These are phyloP conservation scores for Chiloscyllium plagiosum DNA, from an alignment of 2,113 vertebrate species.

Conservation along the genomic window DNA sequence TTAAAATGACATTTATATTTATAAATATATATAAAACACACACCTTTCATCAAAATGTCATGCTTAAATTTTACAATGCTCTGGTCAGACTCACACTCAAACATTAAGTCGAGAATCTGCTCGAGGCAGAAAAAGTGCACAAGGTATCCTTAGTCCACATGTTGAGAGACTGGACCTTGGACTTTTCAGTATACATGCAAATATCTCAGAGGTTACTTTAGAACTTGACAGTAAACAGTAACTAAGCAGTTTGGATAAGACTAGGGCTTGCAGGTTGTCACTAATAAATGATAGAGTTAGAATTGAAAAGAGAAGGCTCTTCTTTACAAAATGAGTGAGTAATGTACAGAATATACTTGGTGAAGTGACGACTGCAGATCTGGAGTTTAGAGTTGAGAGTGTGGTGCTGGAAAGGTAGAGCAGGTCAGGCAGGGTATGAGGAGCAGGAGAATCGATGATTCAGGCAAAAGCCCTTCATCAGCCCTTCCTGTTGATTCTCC, in stretches of 20 bases:
- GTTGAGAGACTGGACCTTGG: background rate
- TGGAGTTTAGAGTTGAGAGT: too few species aligned
- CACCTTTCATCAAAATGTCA: background rate
- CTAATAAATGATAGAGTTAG: background rate
- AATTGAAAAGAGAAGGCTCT: background rate
- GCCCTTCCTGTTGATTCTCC: too few species aligned
- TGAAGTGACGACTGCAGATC: too few species aligned
- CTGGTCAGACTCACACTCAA: background rate
- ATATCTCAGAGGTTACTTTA: background rate
- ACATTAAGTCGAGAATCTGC: background rate
- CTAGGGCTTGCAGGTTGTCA: background rate
- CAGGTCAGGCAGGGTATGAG: too few species aligned
- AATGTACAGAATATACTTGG: background rate
- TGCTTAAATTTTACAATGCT: background rate
- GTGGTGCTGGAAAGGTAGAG: too few species aligned
- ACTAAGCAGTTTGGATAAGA: background rate
- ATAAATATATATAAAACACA: too few species aligned
- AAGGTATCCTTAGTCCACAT: background rate
- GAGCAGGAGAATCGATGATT: too few species aligned
- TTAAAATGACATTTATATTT: too few species aligned
- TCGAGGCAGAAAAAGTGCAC: background rate
- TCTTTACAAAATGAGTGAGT: background rate
- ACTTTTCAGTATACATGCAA: background rate
- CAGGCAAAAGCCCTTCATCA: too few species aligned
- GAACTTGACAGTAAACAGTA: background rate